phyloP scores from a whole-genome alignment of 2,797 vertebrate species.

The Megalops cyprinoides region DNA sequence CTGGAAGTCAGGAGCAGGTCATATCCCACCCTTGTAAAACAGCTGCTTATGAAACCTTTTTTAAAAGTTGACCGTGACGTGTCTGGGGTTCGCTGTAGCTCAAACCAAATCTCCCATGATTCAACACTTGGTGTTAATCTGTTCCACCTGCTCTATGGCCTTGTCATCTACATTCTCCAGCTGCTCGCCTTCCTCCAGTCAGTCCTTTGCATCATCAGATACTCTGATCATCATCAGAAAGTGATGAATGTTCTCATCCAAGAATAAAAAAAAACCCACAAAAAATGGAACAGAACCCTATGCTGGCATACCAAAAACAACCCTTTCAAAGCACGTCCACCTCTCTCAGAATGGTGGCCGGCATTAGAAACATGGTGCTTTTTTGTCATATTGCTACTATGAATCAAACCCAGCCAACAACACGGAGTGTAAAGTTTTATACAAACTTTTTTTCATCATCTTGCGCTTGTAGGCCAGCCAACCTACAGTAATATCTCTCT shows the following conservation, averaged over 20 bases:
- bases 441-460: neutral
- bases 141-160: neutral
- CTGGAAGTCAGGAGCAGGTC: neutral
- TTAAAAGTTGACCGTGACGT: neutral
- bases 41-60: neutral
- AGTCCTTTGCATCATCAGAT: neutral
- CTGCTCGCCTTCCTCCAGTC: neutral
- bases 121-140: neutral
- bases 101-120: neutral
- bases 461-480: neutral
- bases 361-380: neutral
- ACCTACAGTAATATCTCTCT: constrained; percentile 7
- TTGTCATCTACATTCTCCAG: neutral
- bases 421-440: neutral
- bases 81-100: neutral
- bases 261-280: neutral
- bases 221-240: neutral
- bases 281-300: neutral
- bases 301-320: neutral
- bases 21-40: neutral
- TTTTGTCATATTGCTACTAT: neutral
- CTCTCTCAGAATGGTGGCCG: neutral
- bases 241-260: neutral
- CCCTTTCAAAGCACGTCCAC: neutral
- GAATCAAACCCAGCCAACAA: neutral